A percentile compares a stretch with the other conserved stretches of the same genome.
phyloP scores from a whole-genome alignment of 2,113 vertebrate genomes.

The Platysteira castanea region DNA sequence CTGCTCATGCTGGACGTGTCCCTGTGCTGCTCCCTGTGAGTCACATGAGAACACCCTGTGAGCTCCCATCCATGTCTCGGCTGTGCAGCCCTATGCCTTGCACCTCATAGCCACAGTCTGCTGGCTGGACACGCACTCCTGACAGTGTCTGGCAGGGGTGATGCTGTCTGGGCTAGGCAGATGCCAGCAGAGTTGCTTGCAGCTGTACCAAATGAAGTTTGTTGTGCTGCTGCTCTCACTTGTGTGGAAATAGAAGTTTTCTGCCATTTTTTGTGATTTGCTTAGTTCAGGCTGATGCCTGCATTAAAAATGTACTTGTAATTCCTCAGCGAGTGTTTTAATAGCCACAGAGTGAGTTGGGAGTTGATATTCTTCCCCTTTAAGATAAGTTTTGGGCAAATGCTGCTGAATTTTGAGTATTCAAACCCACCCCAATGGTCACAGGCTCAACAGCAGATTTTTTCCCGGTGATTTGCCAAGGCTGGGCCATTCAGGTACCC shows the following conservation, averaged over 20 bases:
- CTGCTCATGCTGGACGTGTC: not conserved
- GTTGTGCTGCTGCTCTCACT: not conserved
- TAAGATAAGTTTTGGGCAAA: not conserved
- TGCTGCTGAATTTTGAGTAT: not conserved
- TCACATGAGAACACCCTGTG: fast-evolving
- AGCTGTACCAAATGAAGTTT: not conserved
- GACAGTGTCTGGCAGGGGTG: not conserved
- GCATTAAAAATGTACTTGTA: not conserved
- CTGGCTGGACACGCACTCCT: not conserved
- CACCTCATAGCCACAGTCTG: not conserved
- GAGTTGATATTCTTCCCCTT: not conserved
- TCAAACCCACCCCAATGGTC: not conserved
- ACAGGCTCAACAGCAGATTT: not conserved
- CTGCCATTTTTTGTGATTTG: not conserved
- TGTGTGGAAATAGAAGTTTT: not conserved
- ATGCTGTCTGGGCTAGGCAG: not conserved
- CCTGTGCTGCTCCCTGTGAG: not conserved
- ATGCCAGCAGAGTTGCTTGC: not conserved
- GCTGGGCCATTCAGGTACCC: not conserved
- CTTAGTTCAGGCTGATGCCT: not conserved
- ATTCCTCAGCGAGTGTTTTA: not conserved
- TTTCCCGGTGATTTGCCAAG: not conserved
- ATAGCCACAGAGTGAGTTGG: not conserved
- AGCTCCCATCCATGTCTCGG: fast-evolving
- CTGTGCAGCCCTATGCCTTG: fast-evolving